Conservation (phyloP, 2,888 invertebrate species). For the Endomychus coccineus region DNA sequence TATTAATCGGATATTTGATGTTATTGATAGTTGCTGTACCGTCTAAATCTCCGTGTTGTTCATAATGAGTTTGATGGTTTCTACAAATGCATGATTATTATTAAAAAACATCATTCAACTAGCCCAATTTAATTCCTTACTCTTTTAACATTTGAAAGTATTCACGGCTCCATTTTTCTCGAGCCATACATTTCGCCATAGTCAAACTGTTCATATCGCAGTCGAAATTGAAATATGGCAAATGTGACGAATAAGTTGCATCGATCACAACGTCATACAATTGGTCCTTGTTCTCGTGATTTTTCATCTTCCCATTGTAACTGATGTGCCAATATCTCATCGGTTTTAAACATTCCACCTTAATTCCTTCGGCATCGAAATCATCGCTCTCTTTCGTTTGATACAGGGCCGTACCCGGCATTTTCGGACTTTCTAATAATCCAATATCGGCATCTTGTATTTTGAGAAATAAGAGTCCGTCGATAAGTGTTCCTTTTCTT, state of each 20-base stretch:
- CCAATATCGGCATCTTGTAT: slow-evolving; percentile 51
- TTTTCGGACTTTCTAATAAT: slow-evolving; percentile 50
- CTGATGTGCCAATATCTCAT: slow-evolving; percentile 62
- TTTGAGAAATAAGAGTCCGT: slow-evolving; percentile 54
- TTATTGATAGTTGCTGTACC: slow-evolving; percentile 52
- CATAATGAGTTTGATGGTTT: slow-evolving; percentile 66
- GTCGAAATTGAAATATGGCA: slow-evolving; percentile 61
- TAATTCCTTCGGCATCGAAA: slow-evolving; percentile 9
- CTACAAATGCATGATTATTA: background rate
- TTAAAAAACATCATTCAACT: slow-evolving; percentile 1
- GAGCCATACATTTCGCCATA: slow-evolving; percentile 58
- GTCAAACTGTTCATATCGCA: slow-evolving; percentile 53
- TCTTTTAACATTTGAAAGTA: slow-evolving; percentile 58
- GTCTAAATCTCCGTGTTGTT: slow-evolving; percentile 60
- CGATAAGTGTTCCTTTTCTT: slow-evolving; percentile 50
- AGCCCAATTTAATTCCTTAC: slow-evolving; percentile 43
- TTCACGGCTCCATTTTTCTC: slow-evolving; percentile 59
- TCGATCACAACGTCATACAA: slow-evolving; percentile 49
- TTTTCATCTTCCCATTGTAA: slow-evolving; percentile 59
- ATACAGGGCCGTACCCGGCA: slow-evolving; percentile 54
- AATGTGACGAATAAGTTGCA: slow-evolving; percentile 53
- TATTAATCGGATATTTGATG: slow-evolving; percentile 42
- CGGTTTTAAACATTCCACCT: slow-evolving; percentile 41
- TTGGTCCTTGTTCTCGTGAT: background rate
- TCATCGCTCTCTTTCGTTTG: slow-evolving; percentile 37